Conservation (phyloP, 2,113 vertebrate species). For the Ictalurus furcatus region DNA sequence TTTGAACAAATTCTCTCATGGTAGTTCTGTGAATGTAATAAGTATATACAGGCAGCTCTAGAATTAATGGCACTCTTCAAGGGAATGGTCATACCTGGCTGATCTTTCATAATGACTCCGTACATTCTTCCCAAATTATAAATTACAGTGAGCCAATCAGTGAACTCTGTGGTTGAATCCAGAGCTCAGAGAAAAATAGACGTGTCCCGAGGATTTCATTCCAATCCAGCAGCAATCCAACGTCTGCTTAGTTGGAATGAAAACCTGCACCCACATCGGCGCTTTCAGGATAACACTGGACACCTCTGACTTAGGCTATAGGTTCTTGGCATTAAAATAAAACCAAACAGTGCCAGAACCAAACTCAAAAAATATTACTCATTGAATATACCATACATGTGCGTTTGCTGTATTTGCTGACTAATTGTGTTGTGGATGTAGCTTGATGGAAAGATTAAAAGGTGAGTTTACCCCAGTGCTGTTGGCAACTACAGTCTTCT, state of each 20-base stretch:
- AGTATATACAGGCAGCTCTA: neutral
- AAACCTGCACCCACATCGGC: neutral
- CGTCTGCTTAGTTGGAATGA: neutral
- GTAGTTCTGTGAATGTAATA: neutral
- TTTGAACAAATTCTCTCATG: neutral
- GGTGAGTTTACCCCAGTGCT: neutral
- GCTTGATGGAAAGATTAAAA: neutral
- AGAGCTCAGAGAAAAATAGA: neutral
- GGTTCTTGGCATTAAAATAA: neutral
- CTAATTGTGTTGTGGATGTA: neutral
- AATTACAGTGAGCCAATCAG: neutral
- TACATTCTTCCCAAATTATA: neutral
- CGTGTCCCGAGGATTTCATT: neutral
- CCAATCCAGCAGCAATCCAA: neutral
- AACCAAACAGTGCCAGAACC: neutral
- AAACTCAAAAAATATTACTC: neutral
- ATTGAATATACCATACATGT: neutral
- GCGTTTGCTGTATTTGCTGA: neutral
- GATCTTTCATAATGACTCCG: neutral
- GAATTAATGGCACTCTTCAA: neutral
- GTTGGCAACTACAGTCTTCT: neutral
- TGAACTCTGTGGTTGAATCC: neutral
- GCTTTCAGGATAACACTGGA: neutral
- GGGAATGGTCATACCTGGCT: neutral
- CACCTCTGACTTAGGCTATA: neutral